These are phyloP conservation scores for Callocephalon fimbriatum DNA, from an alignment of 2,113 vertebrate species.

Conservation along the genomic window DNA sequence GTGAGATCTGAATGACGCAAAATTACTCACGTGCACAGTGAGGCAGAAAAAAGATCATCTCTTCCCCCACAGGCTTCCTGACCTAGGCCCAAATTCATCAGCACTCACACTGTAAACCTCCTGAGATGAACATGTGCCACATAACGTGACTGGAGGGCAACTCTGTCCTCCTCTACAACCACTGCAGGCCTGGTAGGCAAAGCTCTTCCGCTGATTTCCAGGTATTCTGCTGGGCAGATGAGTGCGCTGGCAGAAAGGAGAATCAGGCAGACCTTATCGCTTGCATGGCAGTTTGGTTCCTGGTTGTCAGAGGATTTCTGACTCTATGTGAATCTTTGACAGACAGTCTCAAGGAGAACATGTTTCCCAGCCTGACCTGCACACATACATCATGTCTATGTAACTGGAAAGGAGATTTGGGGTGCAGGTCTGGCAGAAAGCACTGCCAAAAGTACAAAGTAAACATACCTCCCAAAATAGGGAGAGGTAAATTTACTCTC, in stretches of 20 bases:
- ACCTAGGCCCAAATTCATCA: rapidly evolving
- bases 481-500: not conserved
- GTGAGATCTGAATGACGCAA: not conserved
- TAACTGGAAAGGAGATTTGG: not conserved
- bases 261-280: not conserved
- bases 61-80: not conserved
- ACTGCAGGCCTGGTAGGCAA: not conserved
- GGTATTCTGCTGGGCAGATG: not conserved
- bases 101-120: not conserved
- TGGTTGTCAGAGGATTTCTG: not conserved
- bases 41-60: not conserved
- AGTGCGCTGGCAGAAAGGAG: not conserved
- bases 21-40: rapidly evolving
- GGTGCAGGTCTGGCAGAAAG: not conserved
- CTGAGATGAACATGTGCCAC: not conserved
- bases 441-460: not conserved
- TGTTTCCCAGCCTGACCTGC: not conserved
- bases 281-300: not conserved
- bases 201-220: not conserved
- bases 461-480: not conserved
- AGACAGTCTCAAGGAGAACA: not conserved
- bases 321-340: not conserved
- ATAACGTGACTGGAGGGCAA: not conserved
- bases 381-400: rapidly evolving
- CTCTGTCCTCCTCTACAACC: not conserved